Conservation (phyloP, 1,140 invertebrate genomes). For the Triops cancriformis region DNA sequence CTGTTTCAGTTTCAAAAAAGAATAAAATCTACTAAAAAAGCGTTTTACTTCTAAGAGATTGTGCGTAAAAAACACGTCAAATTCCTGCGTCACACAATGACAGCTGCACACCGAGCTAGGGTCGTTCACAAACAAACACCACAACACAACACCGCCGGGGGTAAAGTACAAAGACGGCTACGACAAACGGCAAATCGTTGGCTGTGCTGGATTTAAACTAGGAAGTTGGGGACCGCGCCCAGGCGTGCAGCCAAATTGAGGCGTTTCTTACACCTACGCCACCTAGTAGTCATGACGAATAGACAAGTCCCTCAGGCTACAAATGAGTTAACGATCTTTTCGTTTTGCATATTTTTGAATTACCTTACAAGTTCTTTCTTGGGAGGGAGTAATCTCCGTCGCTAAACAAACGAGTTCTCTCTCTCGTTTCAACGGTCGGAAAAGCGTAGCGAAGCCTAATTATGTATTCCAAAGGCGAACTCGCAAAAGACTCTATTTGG, state of each 20-base stretch:
- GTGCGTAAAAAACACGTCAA: background rate
- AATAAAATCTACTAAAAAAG: background rate
- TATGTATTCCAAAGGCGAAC: background rate
- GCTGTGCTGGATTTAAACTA: background rate
- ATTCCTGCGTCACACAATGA: background rate
- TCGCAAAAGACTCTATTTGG: background rate
- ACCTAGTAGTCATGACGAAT: background rate
- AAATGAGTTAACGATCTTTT: too few relatives aligned
- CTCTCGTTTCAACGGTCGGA: background rate
- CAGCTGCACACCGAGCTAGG: background rate
- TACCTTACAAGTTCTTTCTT: too few relatives aligned
- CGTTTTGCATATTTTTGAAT: too few relatives aligned
- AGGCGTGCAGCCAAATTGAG: background rate
- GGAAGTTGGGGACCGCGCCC: slow-evolving; percentile 8
- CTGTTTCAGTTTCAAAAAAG: background rate
- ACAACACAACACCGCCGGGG: background rate
- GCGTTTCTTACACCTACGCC: background rate
- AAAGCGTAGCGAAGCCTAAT: background rate
- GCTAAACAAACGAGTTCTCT: background rate
- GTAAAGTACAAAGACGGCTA: background rate
- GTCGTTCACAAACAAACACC: slow-evolving; percentile 1
- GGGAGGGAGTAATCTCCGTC: background rate
- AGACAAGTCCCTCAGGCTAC: too few relatives aligned
- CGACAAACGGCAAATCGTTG: background rate
- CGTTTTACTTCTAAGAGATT: background rate